Evolutionary conservation across 2,113 vertebrate genomes (phyloP), one percentile per base, ranked within the genome.

Genomic region (Trogon melanurus): DNA sequence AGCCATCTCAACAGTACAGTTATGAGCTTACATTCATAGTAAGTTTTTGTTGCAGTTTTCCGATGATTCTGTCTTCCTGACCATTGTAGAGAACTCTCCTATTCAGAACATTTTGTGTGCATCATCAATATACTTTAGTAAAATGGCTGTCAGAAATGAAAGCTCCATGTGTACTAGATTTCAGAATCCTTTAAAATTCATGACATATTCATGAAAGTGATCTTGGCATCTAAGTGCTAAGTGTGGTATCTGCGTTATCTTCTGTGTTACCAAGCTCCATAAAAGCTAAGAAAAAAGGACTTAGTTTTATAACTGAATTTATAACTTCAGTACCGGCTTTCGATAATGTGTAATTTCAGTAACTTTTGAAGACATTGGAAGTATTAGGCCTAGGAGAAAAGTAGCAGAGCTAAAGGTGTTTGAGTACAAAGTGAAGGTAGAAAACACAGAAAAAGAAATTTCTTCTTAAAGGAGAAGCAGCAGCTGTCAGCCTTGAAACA

Each of bases 301-400:
- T 32, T 80, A 8, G 11, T 61, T 54, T 73, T 73, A 26, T 25
- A 48, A 16, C 10, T 47, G 48, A 54, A 79, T 54, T 73, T 73
- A 26, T 25, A 48, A 16, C 10, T 47, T 54, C 58, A 83, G n/a
- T 47, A 56, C 67, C n/a, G 1, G 2, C 6, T 70, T 62, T 23
- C 50, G 62, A 50, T 0, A 0, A n/a, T 32, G 16, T 1, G 4
- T 3, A 1, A 44, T 73, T 65, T 86, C 79, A 53, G 2, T 57
- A 78, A 84, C 45, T 64, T 95, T 32, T 69, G 17, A 73, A 91
- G 32, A 53, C 13, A 61, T 11, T 38, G 13, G 12, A 84, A 57
- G 5, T 61, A 51, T n/a, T 71, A 27, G 8, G 20, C 70, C 5
- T 73, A 32, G 21, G 32, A 61, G 60, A 66, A 45, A 89, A 84